Evolutionary conservation across 1,140 invertebrate species (phyloP).

Genomic region (Bombus fervidus): DNA sequence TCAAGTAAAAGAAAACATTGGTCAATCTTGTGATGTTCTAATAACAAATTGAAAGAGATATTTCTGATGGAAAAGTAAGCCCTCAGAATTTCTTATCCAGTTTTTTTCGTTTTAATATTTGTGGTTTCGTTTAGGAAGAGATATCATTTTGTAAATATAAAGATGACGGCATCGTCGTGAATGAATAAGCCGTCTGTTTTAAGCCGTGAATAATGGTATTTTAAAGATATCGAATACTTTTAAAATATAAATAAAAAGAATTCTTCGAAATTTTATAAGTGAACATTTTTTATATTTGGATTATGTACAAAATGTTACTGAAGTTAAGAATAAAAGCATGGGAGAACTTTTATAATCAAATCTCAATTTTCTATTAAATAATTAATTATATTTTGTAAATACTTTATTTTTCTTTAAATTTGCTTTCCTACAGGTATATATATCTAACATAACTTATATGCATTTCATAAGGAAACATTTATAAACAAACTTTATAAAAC

Average conservation of each 20-base stretch:
- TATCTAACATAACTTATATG: background rate
- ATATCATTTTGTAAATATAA: conserved; percentile 72
- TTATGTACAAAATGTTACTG: background rate
- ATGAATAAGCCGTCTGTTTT: conserved; percentile 54
- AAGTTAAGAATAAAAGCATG: background rate
- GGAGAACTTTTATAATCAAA: background rate
- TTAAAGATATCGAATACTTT: background rate
- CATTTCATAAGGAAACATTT: background rate
- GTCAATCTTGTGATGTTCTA: conserved; percentile 71
- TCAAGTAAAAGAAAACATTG: conserved; percentile 71
- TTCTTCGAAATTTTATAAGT: background rate
- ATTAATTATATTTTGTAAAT: conserved; percentile 14
- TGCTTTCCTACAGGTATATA: background rate
- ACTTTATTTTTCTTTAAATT: background rate
- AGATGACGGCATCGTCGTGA: conserved; percentile 73
- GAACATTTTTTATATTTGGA: background rate
- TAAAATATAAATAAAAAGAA: background rate
- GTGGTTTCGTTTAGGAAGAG: conserved; percentile 2
- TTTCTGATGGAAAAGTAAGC: conserved; percentile 36
- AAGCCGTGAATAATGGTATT: conserved; percentile 6
- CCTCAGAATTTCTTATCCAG: background rate
- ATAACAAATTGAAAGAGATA: conserved; percentile 36
- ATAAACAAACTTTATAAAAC: background rate
- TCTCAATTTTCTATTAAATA: conserved; percentile 24
- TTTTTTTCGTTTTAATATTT: background rate